phyloP scores from a whole-genome alignment of 2,888 invertebrate species.

The Hypselothyrea guttata region DNA sequence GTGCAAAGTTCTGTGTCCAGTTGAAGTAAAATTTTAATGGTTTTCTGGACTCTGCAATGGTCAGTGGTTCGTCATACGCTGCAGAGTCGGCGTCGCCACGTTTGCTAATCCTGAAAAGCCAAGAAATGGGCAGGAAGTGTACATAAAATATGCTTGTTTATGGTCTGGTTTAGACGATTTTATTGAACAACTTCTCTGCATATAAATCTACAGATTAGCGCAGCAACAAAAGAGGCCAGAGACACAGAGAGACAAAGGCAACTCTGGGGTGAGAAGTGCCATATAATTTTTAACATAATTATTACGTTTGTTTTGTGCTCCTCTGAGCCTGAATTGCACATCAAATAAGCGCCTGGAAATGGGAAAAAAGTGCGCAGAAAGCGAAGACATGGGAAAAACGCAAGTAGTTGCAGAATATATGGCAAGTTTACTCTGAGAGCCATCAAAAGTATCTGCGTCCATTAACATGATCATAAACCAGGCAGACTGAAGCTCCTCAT shows the following conservation, averaged over 20 bases:
- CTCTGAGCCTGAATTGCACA: constrained; percentile 36
- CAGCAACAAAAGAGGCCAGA: constrained; percentile 25
- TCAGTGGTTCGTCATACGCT: constrained; percentile 48
- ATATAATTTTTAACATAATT: constrained; percentile 76
- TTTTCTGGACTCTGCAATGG: constrained; percentile 35
- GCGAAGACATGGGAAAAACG: constrained; percentile 32
- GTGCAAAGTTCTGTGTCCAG: constrained; percentile 42
- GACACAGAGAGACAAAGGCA: constrained; percentile 29
- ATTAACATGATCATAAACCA: constrained; percentile 62
- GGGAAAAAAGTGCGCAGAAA: constrained; percentile 47
- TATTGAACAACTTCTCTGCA: constrained; percentile 81
- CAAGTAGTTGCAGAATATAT: constrained; percentile 30
- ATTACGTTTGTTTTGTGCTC: constrained; percentile 67
- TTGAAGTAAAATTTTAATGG: constrained; percentile 31
- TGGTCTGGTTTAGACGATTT: constrained; percentile 77
- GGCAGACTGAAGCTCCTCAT: constrained; percentile 27
- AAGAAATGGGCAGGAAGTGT: constrained; percentile 55
- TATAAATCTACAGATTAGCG: constrained; percentile 80
- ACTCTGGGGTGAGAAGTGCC: constrained; percentile 70
- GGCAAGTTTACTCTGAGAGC: constrained; percentile 16
- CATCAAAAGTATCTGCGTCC: constrained; percentile 38
- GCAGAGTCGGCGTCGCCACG: constrained; percentile 15
- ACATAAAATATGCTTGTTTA: constrained; percentile 78
- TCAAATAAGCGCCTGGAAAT: too few relatives aligned
- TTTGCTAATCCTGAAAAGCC: constrained; percentile 57